Base-by-base conservation (phyloP, 2,888 invertebrate genomes). In the Drosophila falleni region DNA sequence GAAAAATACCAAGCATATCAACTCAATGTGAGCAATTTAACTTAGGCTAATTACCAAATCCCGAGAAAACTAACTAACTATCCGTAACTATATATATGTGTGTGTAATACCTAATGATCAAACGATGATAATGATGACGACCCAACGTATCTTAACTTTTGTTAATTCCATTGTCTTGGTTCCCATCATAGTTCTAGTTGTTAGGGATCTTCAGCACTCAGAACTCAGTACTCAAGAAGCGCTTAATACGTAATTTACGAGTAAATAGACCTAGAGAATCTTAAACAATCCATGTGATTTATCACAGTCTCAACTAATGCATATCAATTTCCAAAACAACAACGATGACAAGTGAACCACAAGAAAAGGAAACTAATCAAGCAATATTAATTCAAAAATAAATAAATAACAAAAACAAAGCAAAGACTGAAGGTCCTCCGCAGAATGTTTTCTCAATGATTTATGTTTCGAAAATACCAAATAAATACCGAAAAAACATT, bases 341-440 rank as follows among this genome's bases (percentile, higher is more conserved):
- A 31, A 71, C 33, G 26, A 46, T 46, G 26, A 54, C 42, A 77
- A 81, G 42, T 66, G 69, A 71, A 87, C 65, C 55, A 79, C 59
- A n/a, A 26, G 15, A n/a, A 33, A 60, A 37, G 54, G 42, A 50
- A 71, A 78, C 62, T 54, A 79, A 66, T 64, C 80, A 77, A 77
- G 78, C 78, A 78, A 84, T 89, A 88, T 70, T 44, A 68, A 81
- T 59, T 71, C 44, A 75, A 29, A 15, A 39, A 55, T 11, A 37
- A 49, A 29, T 5, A 35, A 0, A 35, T 5, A 53, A 5, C 39
- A 46, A 29, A 55, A 65, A 13, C 55, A 74, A 70, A 67, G 60
- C 70, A 81, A 81, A 89, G 86, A 87, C 86, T 87, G 86, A 87
- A 89, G 86, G 86, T 87, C 86, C 86, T 87, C 90, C 85, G 89